Conservation (phyloP, 1,140 invertebrate genomes). For the Listronotus bonariensis region DNA sequence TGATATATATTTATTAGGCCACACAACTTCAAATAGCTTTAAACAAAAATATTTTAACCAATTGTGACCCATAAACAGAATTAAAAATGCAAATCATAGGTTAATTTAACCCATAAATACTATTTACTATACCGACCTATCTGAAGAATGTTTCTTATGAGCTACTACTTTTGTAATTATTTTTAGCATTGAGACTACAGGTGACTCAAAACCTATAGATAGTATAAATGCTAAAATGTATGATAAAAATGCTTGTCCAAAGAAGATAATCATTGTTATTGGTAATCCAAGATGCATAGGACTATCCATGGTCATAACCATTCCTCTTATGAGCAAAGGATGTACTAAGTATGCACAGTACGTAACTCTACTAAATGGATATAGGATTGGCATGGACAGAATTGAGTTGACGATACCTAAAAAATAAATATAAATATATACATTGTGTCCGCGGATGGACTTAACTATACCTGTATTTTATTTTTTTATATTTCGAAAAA, state of each 20-base stretch:
- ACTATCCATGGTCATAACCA: conserved; percentile 76
- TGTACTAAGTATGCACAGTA: conserved; percentile 84
- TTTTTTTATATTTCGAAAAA: too few relatives aligned
- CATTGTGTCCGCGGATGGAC: too few relatives aligned
- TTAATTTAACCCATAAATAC: too few relatives aligned
- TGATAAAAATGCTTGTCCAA: conserved; percentile 76
- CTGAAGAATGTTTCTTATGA: conserved; percentile 23
- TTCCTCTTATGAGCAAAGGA: conserved; percentile 75
- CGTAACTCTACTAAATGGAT: conserved; percentile 82
- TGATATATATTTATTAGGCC: too few relatives aligned
- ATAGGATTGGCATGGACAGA: conserved; percentile 75
- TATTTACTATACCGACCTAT: conserved; percentile 1
- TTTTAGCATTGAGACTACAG: conserved; percentile 82
- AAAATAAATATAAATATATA: conserved; percentile 43
- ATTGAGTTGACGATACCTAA: conserved; percentile 72
- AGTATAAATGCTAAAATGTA: conserved; percentile 78
- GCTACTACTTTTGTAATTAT: conserved; percentile 62
- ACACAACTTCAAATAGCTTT: too few relatives aligned
- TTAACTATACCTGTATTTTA: too few relatives aligned
- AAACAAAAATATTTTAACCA: too few relatives aligned
- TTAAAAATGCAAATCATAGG: too few relatives aligned
- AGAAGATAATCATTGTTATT: conserved; percentile 75
- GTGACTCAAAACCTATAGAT: conserved; percentile 80
- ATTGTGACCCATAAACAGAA: too few relatives aligned
- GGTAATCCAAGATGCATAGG: conserved; percentile 78